Conservation (phyloP, 2,797 vertebrate species). For the Sebastes goodei region DNA sequence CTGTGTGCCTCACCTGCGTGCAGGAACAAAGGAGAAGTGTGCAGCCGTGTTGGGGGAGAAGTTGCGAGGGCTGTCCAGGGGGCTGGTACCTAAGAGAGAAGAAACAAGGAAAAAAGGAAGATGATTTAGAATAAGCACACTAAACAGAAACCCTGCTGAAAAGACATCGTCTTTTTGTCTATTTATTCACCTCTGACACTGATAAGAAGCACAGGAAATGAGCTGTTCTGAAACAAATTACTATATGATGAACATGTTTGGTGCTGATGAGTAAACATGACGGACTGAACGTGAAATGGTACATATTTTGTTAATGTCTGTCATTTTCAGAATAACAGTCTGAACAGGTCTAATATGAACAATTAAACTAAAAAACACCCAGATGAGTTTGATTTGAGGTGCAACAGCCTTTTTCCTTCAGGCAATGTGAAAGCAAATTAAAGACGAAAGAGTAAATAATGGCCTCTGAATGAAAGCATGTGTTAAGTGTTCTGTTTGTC, state of each 20-base stretch:
- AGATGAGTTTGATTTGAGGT: background rate
- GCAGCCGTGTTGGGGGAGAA: slow-evolving; percentile 95
- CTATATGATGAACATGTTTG: background rate
- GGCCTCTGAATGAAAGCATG: background rate
- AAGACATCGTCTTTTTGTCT: background rate
- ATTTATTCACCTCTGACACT: background rate
- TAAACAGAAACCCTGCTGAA: background rate
- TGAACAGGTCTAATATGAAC: background rate
- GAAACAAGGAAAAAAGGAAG: background rate
- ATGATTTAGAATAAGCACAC: background rate
- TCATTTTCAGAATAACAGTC: background rate
- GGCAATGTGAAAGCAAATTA: background rate
- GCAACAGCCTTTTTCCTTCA: background rate
- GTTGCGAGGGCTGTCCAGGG: slow-evolving; percentile 95
- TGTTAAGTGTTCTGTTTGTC: background rate
- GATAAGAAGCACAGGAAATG: background rate
- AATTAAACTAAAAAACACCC: background rate
- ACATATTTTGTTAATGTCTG: background rate
- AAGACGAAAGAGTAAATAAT: background rate
- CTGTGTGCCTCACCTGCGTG: slow-evolving; percentile 89
- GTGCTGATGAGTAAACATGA: background rate
- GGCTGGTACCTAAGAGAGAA: slow-evolving; percentile 89
- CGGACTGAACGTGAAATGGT: background rate
- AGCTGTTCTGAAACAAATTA: background rate
- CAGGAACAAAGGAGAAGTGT: slow-evolving; percentile 96